Conservation (phyloP, 2,113 vertebrate genomes). For the Phyllostomus discolor region DNA sequence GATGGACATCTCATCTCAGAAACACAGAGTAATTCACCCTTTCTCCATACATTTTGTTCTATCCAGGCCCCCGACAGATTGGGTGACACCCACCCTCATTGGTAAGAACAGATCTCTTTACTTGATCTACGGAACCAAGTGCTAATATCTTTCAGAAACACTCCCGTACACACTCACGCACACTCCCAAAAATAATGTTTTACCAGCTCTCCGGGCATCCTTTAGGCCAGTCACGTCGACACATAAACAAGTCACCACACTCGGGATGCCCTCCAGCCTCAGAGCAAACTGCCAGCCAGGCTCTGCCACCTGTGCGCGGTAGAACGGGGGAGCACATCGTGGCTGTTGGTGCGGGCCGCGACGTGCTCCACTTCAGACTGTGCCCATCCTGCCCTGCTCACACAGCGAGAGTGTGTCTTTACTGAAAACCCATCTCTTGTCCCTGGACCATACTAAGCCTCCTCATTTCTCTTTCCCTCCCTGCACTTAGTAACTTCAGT, state of each 20-base stretch:
- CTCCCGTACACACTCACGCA: neutral
- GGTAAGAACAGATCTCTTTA: neutral
- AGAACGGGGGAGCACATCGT: neutral
- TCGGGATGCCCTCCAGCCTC: neutral
- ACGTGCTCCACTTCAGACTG: neutral
- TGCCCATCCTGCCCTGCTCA: neutral
- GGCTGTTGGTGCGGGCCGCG: neutral
- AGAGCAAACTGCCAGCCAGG: neutral
- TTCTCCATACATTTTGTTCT: neutral
- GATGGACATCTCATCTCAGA: neutral
- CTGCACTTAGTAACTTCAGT: constrained; percentile 23
- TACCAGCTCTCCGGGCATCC: neutral
- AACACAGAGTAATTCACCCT: neutral
- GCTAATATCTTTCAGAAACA: neutral
- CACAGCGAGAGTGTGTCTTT: neutral
- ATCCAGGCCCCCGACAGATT: neutral
- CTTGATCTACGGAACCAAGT: neutral
- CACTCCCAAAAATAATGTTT: neutral
- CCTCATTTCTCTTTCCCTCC: constrained; percentile 19
- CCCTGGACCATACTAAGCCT: constrained; percentile 8
- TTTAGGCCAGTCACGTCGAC: neutral
- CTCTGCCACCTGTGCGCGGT: neutral
- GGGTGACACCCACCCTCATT: neutral
- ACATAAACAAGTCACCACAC: neutral
- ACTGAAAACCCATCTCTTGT: constrained; percentile 14